These are phyloP conservation scores for Typhlomys cinereus DNA, from an alignment of 2,113 vertebrate species.

Conservation along the genomic window DNA sequence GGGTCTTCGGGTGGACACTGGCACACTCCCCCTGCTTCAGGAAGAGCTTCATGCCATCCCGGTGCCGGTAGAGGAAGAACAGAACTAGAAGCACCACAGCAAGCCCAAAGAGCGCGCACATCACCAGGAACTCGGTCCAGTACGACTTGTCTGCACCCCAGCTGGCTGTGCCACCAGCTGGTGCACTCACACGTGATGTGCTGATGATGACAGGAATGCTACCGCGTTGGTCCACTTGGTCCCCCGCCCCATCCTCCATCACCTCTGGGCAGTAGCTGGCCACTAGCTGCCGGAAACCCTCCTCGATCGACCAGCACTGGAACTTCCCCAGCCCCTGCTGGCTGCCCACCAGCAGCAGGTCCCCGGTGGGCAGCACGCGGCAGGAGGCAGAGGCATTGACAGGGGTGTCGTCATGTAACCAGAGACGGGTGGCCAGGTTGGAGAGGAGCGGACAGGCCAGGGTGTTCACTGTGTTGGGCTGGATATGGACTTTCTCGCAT, in stretches of 20 bases:
- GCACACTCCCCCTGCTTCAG: constrained; percentile 90
- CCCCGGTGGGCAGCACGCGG: constrained; percentile 90
- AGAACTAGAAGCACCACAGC: constrained; percentile 87
- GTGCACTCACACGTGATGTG: constrained; percentile 84
- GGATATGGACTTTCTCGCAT: constrained; percentile 89
- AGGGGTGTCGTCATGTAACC: constrained; percentile 85
- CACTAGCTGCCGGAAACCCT: constrained; percentile 92
- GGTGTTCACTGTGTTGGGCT: constrained; percentile 88
- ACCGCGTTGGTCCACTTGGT: constrained; percentile 40
- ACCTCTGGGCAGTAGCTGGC: constrained; percentile 92
- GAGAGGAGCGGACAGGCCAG: constrained; percentile 92
- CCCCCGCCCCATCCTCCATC: constrained; percentile 53
- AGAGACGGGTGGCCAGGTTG: constrained; percentile 91
- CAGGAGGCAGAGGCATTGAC: constrained; percentile 87
- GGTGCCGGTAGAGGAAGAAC: constrained; percentile 91
- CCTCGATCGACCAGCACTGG: constrained; percentile 95
- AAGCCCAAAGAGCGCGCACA: constrained; percentile 89
- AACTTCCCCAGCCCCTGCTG: constrained; percentile 88
- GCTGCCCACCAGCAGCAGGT: constrained; percentile 92
- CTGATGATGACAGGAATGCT: constrained; percentile 74
- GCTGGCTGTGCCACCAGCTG: constrained; percentile 70
- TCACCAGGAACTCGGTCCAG: constrained; percentile 96
- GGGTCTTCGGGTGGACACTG: constrained; percentile 89
- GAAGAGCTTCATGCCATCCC: constrained; percentile 91
- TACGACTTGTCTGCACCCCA: constrained; percentile 89